Base-by-base conservation (phyloP, 1,140 invertebrate species). In the Asbolus verrucosus region DNA sequence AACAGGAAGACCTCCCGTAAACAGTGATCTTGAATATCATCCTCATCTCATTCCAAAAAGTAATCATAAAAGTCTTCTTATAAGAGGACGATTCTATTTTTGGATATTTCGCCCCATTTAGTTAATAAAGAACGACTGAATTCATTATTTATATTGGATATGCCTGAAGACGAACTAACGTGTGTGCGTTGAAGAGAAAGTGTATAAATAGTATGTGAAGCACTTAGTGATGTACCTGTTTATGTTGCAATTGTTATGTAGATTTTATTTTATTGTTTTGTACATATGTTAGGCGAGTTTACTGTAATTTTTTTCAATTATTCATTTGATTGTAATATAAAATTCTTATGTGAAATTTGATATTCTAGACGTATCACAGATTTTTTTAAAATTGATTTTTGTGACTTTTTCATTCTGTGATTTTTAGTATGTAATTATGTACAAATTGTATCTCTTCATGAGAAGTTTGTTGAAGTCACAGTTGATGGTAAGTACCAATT, bases 241-340 rank as follows among this genome's bases (percentile, higher is more conserved):
- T 79, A 78, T 75, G 78, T 79, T 79, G 78, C 78, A 79, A 79
- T 79, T 76, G 77, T 77, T 78, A 67, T 76, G 66, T 77, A 78
- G 77, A 78, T 75, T 77, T 78, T 78, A 76, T 77, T 76, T 78
- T 72, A 76, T 76, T 77, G 76, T 79, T 79, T 77, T 76, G 72
- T 77, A 70, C 21, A 73, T 72, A 73, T 38, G 43, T 62, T 74
- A 74, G 75, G 72, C 75, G 75, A 72, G 72, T 75, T 65, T 61
- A 73, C 41, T 71, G 21, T 50, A 54, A 19, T 46, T 54, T 43
- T 50, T 65, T 46, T 38, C 24, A 16, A 21, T 66, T 67, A 39
- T 59, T 67, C 24, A 60, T 59, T 67, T 59, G n/a, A 60, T 36
- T 14, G 13, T 27, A 43, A 27, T n/a, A 30, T 43, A 36, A 36